Evolutionary conservation across 2,113 vertebrate genomes (phyloP), one percentile per base, ranked within the genome.

Genomic region (Sapajus apella): DNA sequence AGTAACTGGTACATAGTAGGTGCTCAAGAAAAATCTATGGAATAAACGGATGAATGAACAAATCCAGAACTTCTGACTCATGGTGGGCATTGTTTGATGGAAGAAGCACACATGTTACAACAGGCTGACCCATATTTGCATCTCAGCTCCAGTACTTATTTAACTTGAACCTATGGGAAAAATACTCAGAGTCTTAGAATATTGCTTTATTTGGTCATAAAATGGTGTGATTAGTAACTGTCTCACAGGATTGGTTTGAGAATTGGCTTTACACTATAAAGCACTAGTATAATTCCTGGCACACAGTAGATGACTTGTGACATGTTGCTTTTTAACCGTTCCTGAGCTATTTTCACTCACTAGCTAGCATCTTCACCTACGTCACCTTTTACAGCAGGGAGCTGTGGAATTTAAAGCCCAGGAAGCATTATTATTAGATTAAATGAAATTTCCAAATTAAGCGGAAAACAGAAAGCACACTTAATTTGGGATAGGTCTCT

Each of bases 381-480:
- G 4, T 3, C 66, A 5, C 32, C n/a, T 68, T 64, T 90, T 37
- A 70, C 30, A 81, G 21, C 50, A 77, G 47, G 52, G 17, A 94
- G 52, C 43, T 87, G 35, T 32, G 14, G 27, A 88, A 92, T 75
- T 87, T 52, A 90, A 2, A 72, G 2, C 13, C 25, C 3, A 64
- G 35, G 68, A 21, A 90, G 8, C 23, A 50, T 79, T 50, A 64
- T 25, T 82, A 64, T 79, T 73, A 72, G 9, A 58, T 68, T 75
- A 90, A 97, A 90, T 32, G 45, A 93, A 55, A 80, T 64, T 70
- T 96, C 73, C 52, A 94, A 89, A 85, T 81, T 61, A 90, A 18
- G 40, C 32, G n/a, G 52, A 91, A 94, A 93, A 61, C 35, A 70
- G 72, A 52, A 97, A 95, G 66, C 8, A 9, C 27, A 43, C 45